Percentiles rank a stretch among this genome's conserved stretches.
Evolutionary conservation across 2,113 vertebrate species (phyloP).

Genomic region (Piprites chloris): DNA sequence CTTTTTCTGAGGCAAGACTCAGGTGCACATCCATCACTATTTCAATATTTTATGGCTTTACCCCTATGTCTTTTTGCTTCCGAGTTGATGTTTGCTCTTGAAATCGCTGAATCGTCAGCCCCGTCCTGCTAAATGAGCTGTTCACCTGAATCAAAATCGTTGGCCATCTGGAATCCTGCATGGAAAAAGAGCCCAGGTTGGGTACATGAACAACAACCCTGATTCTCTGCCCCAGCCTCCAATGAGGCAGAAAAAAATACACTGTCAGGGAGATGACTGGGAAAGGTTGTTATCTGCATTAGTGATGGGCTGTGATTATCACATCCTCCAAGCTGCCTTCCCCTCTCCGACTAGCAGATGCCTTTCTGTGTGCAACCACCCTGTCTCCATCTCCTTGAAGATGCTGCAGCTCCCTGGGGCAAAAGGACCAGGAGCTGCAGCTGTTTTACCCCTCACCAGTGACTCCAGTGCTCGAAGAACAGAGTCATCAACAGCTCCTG

Average conservation of each 20-base stretch:
- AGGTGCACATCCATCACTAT: background rate
- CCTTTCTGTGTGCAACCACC: background rate
- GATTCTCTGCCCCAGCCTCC: background rate
- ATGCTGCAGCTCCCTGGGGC: background rate
- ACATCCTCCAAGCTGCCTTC: background rate
- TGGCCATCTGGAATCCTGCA: constrained; percentile 48
- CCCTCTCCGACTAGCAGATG: background rate
- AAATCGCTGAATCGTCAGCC: background rate
- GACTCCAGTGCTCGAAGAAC: background rate
- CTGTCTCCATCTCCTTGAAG: background rate
- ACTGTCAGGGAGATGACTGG: background rate
- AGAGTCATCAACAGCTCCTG: background rate
- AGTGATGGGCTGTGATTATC: constrained; percentile 23
- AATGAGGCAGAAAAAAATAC: constrained; percentile 57
- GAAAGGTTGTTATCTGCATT: constrained; percentile 22
- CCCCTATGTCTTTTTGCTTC: background rate
- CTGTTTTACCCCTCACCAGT: background rate
- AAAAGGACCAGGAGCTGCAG: background rate
- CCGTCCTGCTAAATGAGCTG: constrained; percentile 36
- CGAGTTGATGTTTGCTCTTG: constrained; percentile 29
- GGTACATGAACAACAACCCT: background rate
- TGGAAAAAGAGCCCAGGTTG: background rate
- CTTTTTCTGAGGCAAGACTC: background rate
- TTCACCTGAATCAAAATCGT: constrained; percentile 37
- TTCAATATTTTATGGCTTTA: constrained; percentile 29